Conservation (phyloP, 1,140 invertebrate species). For the Tetraneura akinire region DNA sequence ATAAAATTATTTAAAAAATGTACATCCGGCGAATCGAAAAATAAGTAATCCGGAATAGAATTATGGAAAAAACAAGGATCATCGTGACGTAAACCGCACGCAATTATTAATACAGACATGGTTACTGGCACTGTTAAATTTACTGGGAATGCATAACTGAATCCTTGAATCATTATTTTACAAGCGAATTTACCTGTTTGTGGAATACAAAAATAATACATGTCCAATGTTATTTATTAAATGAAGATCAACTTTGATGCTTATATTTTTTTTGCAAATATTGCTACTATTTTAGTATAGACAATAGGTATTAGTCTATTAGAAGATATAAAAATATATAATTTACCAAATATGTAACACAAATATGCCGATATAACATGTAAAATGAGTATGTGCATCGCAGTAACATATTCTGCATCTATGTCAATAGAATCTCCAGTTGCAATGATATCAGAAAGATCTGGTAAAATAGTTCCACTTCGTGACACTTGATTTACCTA, state of each 20-base stretch:
- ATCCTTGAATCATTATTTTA: conserved; percentile 94
- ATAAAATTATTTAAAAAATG: conserved; percentile 84
- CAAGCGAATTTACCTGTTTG: conserved; percentile 84
- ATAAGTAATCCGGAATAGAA: conserved; percentile 83
- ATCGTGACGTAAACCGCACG: conserved; percentile 81
- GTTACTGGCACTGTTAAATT: conserved; percentile 88
- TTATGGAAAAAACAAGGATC: conserved; percentile 87
- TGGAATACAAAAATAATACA: conserved; percentile 21
- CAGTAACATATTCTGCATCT: conserved; percentile 69
- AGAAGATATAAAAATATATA: background rate
- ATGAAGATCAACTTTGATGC: too few species aligned
- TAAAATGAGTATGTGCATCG: conserved; percentile 77
- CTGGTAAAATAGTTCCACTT: conserved; percentile 64
- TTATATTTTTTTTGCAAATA: too few species aligned
- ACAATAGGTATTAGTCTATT: too few species aligned
- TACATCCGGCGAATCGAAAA: conserved; percentile 82
- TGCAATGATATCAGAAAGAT: conserved; percentile 72
- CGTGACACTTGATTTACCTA: conserved; percentile 36
- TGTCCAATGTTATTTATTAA: too few species aligned
- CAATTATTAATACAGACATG: conserved; percentile 84
- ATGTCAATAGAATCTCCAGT: conserved; percentile 73
- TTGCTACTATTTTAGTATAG: too few species aligned
- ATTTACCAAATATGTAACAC: conserved; percentile 81
- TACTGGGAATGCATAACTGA: conserved; percentile 94
- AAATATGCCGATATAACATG: conserved; percentile 83